Conservation (phyloP, 2,113 vertebrate species). For the Anas platyrhynchos region DNA sequence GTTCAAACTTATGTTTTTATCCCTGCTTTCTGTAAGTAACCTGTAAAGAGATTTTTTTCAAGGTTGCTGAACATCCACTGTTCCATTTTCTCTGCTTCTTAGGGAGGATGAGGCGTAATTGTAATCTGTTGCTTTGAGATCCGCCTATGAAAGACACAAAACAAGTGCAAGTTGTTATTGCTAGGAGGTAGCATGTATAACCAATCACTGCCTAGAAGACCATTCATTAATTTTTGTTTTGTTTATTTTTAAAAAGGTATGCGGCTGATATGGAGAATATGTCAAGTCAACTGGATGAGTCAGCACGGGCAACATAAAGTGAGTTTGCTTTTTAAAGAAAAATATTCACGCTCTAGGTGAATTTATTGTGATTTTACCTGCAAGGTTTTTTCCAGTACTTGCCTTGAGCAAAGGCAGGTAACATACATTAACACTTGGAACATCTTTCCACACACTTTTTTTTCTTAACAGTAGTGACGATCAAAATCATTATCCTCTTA, state of each 20-base stretch:
- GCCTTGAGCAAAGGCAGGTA: background rate
- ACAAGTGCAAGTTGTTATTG: background rate
- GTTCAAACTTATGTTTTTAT: conserved; percentile 8
- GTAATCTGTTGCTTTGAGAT: conserved; percentile 3
- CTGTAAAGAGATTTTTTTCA: background rate
- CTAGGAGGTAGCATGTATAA: background rate
- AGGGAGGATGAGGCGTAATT: background rate
- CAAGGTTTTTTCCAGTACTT: background rate
- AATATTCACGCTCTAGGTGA: background rate
- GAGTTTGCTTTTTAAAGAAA: background rate
- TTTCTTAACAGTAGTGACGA: background rate
- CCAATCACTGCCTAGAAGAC: background rate
- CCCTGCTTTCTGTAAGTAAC: conserved; percentile 20
- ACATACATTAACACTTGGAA: background rate
- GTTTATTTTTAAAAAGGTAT: conserved; percentile 28
- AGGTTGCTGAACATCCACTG: conserved; percentile 8
- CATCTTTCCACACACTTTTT: background rate
- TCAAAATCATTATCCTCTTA: background rate
- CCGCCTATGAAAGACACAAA: background rate
- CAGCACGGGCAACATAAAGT: conserved; percentile 16
- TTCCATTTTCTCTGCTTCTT: conserved; percentile 7
- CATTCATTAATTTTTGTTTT: conserved; percentile 8
- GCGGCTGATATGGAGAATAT: background rate
- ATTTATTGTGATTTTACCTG: background rate
- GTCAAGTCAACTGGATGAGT: conserved; percentile 4